Evolutionary conservation across 2,797 vertebrate genomes (phyloP).

Genomic region (Sebastes wilsoni): DNA sequence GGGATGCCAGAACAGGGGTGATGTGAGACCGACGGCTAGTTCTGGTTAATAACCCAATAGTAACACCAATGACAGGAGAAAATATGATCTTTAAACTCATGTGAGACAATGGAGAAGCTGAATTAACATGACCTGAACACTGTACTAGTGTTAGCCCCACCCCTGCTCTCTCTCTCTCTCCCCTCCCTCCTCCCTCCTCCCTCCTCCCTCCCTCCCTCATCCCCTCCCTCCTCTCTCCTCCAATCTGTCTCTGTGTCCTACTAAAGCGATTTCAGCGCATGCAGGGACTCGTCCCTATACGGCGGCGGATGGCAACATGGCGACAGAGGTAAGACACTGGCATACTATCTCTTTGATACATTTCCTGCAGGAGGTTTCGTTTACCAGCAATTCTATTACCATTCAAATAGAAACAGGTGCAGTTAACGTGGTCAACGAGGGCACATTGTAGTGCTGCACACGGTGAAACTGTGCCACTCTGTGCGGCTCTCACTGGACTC

Average conservation of each 20-base stretch:
- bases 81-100: not conserved
- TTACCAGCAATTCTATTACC: accelerated
- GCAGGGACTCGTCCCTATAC: constrained; percentile 68
- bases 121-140: not conserved
- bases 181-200: not conserved
- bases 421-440: constrained; percentile 2
- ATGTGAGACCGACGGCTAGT: no score
- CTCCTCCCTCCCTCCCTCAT: constrained; percentile 1
- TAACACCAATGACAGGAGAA: not conserved
- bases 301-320: constrained; percentile 85
- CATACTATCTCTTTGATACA: not conserved
- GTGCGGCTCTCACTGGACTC: constrained; percentile 4
- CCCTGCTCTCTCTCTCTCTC: constrained; percentile 11
- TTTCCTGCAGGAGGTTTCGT: not conserved
- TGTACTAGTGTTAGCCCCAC: constrained; percentile 14
- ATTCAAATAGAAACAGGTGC: not conserved
- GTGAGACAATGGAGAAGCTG: not conserved
- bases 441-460: not conserved
- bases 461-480: constrained; percentile 11
- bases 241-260: constrained; percentile 61
- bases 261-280: constrained; percentile 68
- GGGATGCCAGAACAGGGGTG: no score
- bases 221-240: constrained; percentile 38
- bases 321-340: constrained; percentile 83
- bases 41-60: no score